A percentile compares a stretch with the other conserved stretches of the same genome.
phyloP scores from a whole-genome alignment of 1,140 invertebrate species.

The Papilio polyxenes region DNA sequence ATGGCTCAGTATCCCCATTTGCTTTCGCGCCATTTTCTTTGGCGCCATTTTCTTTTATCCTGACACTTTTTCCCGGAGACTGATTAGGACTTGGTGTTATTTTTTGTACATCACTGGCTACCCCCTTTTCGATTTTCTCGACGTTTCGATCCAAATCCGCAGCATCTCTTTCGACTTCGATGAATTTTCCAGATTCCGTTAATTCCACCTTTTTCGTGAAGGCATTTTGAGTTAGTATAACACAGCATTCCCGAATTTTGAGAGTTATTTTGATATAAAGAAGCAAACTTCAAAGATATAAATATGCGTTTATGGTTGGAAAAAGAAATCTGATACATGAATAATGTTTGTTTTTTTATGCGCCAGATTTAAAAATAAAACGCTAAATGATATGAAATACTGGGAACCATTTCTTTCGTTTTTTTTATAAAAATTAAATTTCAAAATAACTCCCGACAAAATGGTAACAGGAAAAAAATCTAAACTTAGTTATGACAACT shows the following conservation, averaged over 20 bases:
- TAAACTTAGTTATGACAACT: not conserved
- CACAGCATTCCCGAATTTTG: constrained; percentile 46
- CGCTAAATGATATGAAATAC: not conserved
- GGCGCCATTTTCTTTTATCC: constrained; percentile 75
- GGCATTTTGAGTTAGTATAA: constrained; percentile 55
- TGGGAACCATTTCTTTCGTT: not conserved
- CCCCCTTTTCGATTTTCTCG: constrained; percentile 46
- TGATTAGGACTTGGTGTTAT: constrained; percentile 58
- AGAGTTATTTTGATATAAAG: constrained; percentile 22
- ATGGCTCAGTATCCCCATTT: constrained; percentile 63
- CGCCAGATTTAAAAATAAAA: constrained; percentile 7
- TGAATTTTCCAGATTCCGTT: constrained; percentile 79
- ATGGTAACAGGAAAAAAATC: not conserved
- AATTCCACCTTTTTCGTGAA: constrained; percentile 75
- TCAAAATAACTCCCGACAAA: constrained; percentile 14
- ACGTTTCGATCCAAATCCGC: constrained; percentile 34
- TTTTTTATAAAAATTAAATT: not conserved
- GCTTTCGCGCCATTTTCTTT: constrained; percentile 73
- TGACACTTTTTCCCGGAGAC: constrained; percentile 71
- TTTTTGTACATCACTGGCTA: constrained; percentile 48
- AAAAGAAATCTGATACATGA: constrained; percentile 3
- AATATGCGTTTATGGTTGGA: not conserved
- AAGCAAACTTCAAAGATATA: constrained; percentile 5
- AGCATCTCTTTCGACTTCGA: constrained; percentile 74
- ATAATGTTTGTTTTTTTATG: not conserved